Evolutionary conservation across 2,113 vertebrate species (phyloP).

Genomic region (Ictidomys tridecemlineatus): DNA sequence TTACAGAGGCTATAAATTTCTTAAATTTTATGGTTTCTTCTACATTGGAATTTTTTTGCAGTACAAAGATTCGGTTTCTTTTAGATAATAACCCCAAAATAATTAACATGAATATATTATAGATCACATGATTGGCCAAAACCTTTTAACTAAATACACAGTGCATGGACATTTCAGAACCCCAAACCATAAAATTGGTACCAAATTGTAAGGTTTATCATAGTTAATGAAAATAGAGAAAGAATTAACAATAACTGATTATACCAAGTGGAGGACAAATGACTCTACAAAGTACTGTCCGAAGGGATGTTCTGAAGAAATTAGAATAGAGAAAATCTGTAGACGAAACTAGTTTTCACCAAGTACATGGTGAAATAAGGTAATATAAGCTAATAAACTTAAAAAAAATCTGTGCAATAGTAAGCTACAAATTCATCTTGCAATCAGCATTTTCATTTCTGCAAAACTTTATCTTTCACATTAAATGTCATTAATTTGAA

Average conservation of each 20-base stretch:
- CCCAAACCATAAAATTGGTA: background rate
- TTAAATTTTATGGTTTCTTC: constrained; percentile 24
- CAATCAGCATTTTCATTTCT: background rate
- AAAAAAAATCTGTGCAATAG: background rate
- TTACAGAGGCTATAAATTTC: constrained; percentile 9
- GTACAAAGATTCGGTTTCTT: background rate
- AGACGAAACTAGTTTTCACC: background rate
- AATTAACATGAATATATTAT: background rate
- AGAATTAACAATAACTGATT: background rate
- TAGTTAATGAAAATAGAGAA: constrained; percentile 28
- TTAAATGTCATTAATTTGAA: constrained; percentile 40
- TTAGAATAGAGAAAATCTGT: background rate
- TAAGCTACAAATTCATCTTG: background rate
- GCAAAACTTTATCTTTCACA: constrained; percentile 14
- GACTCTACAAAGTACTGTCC: background rate
- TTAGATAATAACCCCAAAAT: background rate
- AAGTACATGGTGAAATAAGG: background rate
- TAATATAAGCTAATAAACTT: background rate
- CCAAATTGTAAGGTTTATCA: background rate
- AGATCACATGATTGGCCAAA: background rate
- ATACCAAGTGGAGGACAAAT: constrained; percentile 2
- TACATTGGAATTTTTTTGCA: background rate
- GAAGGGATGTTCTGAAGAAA: background rate
- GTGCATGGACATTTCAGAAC: background rate
- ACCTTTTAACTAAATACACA: background rate